Percentiles rank a stretch among this genome's conserved stretches.
These are phyloP conservation scores for Drosophila villosipedis DNA, from an alignment of 2,888 invertebrate species.

Conservation along the genomic window DNA sequence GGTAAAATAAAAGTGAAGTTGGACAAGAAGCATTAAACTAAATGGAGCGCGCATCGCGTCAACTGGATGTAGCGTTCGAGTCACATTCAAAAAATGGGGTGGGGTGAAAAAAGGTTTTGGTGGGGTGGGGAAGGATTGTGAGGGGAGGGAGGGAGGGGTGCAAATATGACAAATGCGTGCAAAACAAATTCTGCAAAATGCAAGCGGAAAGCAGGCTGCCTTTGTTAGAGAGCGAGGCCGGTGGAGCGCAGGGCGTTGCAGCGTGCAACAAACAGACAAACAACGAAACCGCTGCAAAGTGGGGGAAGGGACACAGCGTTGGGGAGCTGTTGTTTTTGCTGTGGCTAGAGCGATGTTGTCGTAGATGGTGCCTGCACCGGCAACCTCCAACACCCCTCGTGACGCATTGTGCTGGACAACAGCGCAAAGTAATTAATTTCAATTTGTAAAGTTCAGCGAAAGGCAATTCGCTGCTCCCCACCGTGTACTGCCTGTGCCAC, in stretches of 20 bases:
- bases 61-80: neutral
- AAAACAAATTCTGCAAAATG: slow-evolving; percentile 21
- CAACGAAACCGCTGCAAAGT: slow-evolving; percentile 24
- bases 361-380: slow-evolving; percentile 9
- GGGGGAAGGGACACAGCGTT: neutral
- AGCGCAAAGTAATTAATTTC: slow-evolving; percentile 80
- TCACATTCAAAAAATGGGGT: neutral
- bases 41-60: slow-evolving; percentile 42
- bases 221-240: neutral
- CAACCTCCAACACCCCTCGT: neutral
- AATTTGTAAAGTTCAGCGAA: slow-evolving; percentile 77
- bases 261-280: slow-evolving; percentile 18
- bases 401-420: slow-evolving; percentile 50
- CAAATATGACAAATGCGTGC: slow-evolving; percentile 61
- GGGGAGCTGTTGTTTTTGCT: neutral
- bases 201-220: slow-evolving; percentile 17
- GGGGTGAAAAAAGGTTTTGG: neutral
- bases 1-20: slow-evolving; percentile 49
- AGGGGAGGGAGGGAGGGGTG: neutral
- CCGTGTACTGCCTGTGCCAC: neutral
- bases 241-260: slow-evolving; percentile 6
- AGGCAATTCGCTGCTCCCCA: slow-evolving; percentile 47
- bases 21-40: slow-evolving; percentile 60
- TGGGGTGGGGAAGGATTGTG: too few species aligned
- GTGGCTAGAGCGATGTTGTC: slow-evolving; percentile 13